Evolutionary conservation across 2,888 invertebrate species (phyloP), one percentile per base, ranked within the genome.

Genomic region (Tachina fera): DNA sequence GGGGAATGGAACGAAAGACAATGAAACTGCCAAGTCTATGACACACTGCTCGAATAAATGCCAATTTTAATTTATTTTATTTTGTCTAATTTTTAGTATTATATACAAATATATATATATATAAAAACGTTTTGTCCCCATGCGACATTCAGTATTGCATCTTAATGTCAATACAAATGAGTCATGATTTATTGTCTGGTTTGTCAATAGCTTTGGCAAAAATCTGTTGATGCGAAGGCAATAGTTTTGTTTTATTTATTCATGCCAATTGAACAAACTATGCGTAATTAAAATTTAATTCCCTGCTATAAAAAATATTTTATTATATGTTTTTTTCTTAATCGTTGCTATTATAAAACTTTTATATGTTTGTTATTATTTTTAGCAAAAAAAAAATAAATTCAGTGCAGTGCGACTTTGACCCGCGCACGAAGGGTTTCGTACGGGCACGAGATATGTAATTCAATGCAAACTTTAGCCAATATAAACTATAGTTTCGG

Each of bases 31-130:
- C 60, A 67, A 77, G 63, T 72, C 83, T 83, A 72, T 78, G 83
- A 83, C 83, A 78, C 83, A 83, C 77, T 77, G 67, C 72, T 77
- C 77, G 72, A 72, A 83, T 83, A 77, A 77, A 83, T 83, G 83
- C 83, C 83, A 83, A 83, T 83, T 83, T 78, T 81, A 71, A 61
- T 75, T 61, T 81, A 53, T 77, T 71, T 72, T 14, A 47, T 60
- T 60, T 58, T 53, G 5, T 47, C n/a, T 39, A 6, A 6, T 31
- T 67, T 45, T 31, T 31, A 31, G 45, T 16, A 41, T 51, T 47
- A 9, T 14, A n/a, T 47, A 43, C 45, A 58, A 31, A 31, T 31
- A 6, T 31, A 1, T 31, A 31, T 1, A 31, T 31, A 31, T 6
- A 31, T 31, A 31, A 31, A 3, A 4, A 31, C 2, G 4, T 71